A percentile compares a stretch with the other conserved stretches of the same genome.
Evolutionary conservation across 2,113 vertebrate genomes (phyloP).

Genomic region (Perca flavescens): DNA sequence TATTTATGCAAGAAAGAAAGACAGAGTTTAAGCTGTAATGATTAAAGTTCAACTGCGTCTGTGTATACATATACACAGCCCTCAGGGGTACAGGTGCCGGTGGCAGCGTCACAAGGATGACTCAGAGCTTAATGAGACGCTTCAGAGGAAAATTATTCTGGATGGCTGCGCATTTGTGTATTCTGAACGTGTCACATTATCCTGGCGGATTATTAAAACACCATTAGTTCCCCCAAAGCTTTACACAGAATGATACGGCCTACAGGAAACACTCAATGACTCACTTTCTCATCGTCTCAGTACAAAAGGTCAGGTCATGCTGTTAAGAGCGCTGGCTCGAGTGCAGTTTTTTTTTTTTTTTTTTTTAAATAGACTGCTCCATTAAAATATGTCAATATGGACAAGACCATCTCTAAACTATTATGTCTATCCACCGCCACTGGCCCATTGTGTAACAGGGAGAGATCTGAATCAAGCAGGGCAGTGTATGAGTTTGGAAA

Average conservation of each 20-base stretch:
- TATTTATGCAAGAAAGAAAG: background rate
- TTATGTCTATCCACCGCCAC: background rate
- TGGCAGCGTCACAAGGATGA: constrained; percentile 45
- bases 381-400: constrained; percentile 22
- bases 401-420: constrained; percentile 28
- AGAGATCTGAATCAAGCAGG: constrained; percentile 6
- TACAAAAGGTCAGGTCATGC: constrained; percentile 23
- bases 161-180: background rate
- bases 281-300: constrained; percentile 26
- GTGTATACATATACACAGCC: background rate
- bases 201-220: constrained; percentile 22
- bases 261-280: constrained; percentile 36
- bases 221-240: constrained; percentile 36
- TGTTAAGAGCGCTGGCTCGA: constrained; percentile 12
- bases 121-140: constrained; percentile 32
- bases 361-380: constrained; percentile 28
- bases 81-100: constrained; percentile 19
- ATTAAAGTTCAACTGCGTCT: background rate
- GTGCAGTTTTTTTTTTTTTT: background rate
- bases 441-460: background rate
- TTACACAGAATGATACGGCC: constrained; percentile 2
- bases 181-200: constrained; percentile 39
- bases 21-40: background rate
- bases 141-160: constrained; percentile 37
- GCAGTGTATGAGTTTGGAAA: background rate